These are phyloP conservation scores for Linyphia triangularis DNA, from an alignment of 2,888 invertebrate genomes.

Conservation along the genomic window DNA sequence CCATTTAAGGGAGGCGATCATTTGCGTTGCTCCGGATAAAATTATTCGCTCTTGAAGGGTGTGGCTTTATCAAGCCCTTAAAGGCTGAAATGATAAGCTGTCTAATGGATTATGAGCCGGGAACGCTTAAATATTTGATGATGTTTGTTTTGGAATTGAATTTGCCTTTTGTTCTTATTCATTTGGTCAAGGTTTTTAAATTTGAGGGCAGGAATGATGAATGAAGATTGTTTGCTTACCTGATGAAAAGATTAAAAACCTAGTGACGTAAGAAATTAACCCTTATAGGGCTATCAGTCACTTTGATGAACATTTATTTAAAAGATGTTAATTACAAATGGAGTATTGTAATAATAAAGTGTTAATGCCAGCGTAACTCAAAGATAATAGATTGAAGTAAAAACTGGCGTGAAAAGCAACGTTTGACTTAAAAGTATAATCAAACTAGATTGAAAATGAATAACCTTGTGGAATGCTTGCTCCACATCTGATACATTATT, in stretches of 20 bases:
- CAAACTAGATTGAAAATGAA: no score
- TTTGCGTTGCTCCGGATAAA: not conserved
- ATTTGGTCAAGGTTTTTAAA: not conserved
- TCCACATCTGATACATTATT: no score
- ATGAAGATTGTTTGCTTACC: not conserved
- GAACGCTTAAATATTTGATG: not conserved
- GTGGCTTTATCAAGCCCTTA: not conserved
- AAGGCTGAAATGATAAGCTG: not conserved
- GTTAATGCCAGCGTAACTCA: no score
- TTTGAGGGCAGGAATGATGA: not conserved
- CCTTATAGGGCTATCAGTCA: not conserved
- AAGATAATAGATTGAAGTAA: no score
- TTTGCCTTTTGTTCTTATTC: not conserved
- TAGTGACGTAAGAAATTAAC: not conserved
- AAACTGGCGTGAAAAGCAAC: no score
- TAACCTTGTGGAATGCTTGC: no score
- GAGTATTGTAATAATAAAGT: not conserved
- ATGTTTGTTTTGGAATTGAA: conserved; percentile 27
- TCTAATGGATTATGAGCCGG: not conserved
- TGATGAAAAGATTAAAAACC: no score
- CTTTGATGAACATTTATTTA: not conserved
- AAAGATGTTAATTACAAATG: not conserved
- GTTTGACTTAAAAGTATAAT: no score
- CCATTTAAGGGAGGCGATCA: not conserved
- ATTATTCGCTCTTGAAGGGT: not conserved